Evolutionary conservation across 2,888 invertebrate species (phyloP), one percentile per base, ranked within the genome.

Genomic region (Cremastinae sp.): DNA sequence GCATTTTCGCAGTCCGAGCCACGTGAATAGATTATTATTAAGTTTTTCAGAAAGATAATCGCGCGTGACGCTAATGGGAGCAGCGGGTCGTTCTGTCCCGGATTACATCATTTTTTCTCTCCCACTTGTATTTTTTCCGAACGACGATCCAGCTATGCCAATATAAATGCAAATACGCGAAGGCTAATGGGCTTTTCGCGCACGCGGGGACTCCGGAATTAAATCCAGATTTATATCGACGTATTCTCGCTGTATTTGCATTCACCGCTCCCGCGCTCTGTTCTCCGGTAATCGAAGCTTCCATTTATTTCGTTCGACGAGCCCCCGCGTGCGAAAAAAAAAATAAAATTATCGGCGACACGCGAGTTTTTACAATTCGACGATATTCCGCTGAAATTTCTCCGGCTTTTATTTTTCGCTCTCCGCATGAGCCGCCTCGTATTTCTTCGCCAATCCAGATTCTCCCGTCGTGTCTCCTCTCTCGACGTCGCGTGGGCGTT

Each of bases 171-270:
- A 82, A 84, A 85, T 83, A 82, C 75, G 76, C 73, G 76, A 65
- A 3, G 59, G 73, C 78, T 79, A 81, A 83, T 83, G 81, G 85
- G 81, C 81, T 83, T n/a, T 82, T 82, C 80, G 79, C 82, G 83
- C 77, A 81, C n/a, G n/a, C n/a, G 81, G 80, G 78, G 82, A 80
- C 79, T 79, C 45, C 82, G 84, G 85, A 87, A 86, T n/a, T 86
- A 85, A 86, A 87, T 86, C 84, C 82, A 84, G 85, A 87, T 86
- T 86, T 86, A 86, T 84, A 85, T 84, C 81, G 62, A 76, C 28
- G 28, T n/a, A 28, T 28, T 3, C 28, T 28, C 28, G 28, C 5
- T 28, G 28, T 28, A 28, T 28, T 28, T 28, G 28, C 2, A 28
- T 28, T 28, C 2, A 28, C 28, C 5, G 28, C 9, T 2, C 20